phyloP scores from a whole-genome alignment of 1,140 invertebrate species.

The Harlomillsia oculata region DNA sequence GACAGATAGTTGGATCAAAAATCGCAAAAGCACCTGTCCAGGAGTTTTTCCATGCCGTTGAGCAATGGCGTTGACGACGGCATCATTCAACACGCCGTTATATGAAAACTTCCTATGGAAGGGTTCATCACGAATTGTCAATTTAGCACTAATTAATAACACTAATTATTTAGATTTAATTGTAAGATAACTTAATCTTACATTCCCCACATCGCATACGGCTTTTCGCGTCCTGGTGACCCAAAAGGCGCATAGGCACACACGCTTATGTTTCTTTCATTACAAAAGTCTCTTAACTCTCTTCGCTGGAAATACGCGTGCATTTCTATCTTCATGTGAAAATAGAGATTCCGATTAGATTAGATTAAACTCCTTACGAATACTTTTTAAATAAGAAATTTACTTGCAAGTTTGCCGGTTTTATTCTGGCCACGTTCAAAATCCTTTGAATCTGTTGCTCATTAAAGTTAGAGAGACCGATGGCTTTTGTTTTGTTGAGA shows the following conservation, averaged over 20 bases:
- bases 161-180: not conserved
- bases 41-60: slow-evolving; percentile 38
- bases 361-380: not conserved
- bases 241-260: slow-evolving; percentile 71
- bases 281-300: slow-evolving; percentile 40
- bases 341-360: not conserved
- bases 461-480: slow-evolving; percentile 52
- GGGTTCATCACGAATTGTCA: too few relatives aligned
- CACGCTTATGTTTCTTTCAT: slow-evolving; percentile 37
- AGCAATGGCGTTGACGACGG: slow-evolving; percentile 38
- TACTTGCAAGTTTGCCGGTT: slow-evolving; percentile 45
- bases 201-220: not conserved
- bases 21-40: slow-evolving; percentile 43
- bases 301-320: slow-evolving; percentile 45
- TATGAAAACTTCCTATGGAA: not conserved
- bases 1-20: slow-evolving; percentile 39
- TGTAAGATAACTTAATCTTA: not conserved
- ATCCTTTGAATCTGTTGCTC: slow-evolving; percentile 46
- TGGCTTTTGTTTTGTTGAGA: slow-evolving; percentile 33
- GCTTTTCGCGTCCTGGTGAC: slow-evolving; percentile 44
- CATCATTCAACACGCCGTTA: slow-evolving; percentile 37
- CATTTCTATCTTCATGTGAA: slow-evolving; percentile 34
- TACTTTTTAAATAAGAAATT: not conserved
- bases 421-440: slow-evolving; percentile 42
- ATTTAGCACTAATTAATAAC: not conserved